Base-by-base conservation (phyloP, 2,888 invertebrate genomes). In the Candidula unifasciata region DNA sequence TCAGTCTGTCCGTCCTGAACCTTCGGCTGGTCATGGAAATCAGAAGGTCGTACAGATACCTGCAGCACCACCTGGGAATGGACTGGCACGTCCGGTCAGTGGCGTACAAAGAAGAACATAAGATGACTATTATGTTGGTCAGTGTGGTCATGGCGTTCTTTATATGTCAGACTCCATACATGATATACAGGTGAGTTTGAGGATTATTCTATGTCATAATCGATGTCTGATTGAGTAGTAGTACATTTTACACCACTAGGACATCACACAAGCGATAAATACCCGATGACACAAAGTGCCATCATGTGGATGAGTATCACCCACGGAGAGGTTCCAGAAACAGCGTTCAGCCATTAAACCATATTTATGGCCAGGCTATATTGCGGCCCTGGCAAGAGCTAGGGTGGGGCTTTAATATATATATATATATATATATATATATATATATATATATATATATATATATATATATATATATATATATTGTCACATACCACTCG, bases 71-170 rank as follows among this genome's bases (percentile, higher is more conserved):
- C 73, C 84, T 87, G 37, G 87, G 83, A 0, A 80, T 76, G 35
- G 84, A 84, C 82, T 82, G 69, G 24, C 78, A 81, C 6, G 88
- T 89, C 66, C 89, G 89, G 77, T 90, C 89, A 27, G 88, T 89
- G 57, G 89, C 92, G 27, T 90, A 90, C 27, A 86, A 89, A 33
- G 93, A 93, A 86, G 91, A 93, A 86, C 86, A 91, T 13, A 92
- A 92, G 87, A 91, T 93, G 54, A 93, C 93, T 13, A 87, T 92
- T 73, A 93, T 93, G 93, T 86, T 93, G 27, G 90, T 93, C 57
- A 89, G 89, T 66, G 91, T 93, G 73, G 90, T 93, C 52, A 87
- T 92, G 35, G 92, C 91, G 21, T 93, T 93, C 87, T 92, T 92
- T 87, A 78, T 92, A 69, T 93, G 92, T 82, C 91, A 92, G 78